A percentile compares a stretch with the other conserved stretches of the same genome.
Conservation (phyloP, 2,888 invertebrate genomes). For the Aphelenchoides bicaudatus region DNA sequence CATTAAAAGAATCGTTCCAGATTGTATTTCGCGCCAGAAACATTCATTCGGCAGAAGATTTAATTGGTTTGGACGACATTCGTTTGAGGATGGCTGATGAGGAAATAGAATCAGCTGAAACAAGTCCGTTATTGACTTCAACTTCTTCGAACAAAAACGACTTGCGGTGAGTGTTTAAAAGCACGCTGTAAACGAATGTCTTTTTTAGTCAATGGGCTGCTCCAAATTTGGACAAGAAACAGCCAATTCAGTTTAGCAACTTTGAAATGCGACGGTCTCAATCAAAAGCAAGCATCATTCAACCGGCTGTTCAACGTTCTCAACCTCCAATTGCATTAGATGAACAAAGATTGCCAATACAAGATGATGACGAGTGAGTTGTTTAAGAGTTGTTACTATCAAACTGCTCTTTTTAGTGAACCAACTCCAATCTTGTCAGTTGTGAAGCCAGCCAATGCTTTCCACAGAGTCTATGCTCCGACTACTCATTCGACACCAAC, state of each 20-base stretch:
- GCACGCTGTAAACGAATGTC: background rate
- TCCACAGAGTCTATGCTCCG: too few relatives aligned
- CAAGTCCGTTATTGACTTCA: too few relatives aligned
- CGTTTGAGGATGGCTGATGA: constrained; percentile 17
- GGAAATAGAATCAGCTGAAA: constrained; percentile 4
- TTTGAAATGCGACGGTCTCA: constrained; percentile 17
- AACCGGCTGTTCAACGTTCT: background rate
- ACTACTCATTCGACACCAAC: background rate
- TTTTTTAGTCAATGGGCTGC: too few relatives aligned
- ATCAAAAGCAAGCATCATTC: constrained; percentile 5
- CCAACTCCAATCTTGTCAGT: background rate
- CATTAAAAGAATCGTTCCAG: constrained; percentile 2
- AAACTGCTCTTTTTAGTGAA: background rate
- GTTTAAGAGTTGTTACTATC: background rate
- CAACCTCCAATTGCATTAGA: constrained; percentile 14
- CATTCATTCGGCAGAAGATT: constrained; percentile 31
- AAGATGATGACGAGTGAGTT: constrained; percentile 20
- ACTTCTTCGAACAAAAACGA: background rate
- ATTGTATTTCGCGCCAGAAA: constrained; percentile 30
- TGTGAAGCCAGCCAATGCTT: background rate
- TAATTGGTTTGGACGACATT: constrained; percentile 32
- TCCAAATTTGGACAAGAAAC: background rate
- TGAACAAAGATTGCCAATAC: constrained; percentile 13
- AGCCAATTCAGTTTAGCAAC: background rate
- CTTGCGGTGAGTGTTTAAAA: constrained; percentile 5